phyloP scores from a whole-genome alignment of 2,888 invertebrate genomes.

The Dryadula phaetusa region DNA sequence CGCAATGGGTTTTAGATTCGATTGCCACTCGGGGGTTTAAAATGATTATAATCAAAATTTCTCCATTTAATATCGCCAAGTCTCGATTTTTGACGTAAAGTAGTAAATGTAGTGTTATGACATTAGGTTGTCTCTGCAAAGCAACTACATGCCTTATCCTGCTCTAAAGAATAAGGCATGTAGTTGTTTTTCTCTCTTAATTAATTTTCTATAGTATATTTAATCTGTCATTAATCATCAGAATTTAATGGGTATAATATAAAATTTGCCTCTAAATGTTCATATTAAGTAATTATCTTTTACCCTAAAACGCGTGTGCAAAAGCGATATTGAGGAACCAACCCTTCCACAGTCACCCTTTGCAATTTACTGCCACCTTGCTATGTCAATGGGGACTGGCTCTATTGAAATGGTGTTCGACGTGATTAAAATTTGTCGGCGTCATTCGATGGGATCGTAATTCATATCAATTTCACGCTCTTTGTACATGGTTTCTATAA shows the following conservation, averaged over 20 bases:
- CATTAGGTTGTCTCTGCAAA: too few relatives aligned
- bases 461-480: neutral
- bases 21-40: too few relatives aligned
- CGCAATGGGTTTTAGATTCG: too few relatives aligned
- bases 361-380: constrained; percentile 19
- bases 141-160: too few relatives aligned
- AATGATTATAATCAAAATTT: too few relatives aligned
- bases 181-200: too few relatives aligned
- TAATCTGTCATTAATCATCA: too few relatives aligned
- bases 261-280: neutral
- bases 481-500: neutral
- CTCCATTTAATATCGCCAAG: too few relatives aligned
- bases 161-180: too few relatives aligned
- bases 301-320: neutral
- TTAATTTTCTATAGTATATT: too few relatives aligned
- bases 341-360: constrained; percentile 13
- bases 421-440: constrained; percentile 4
- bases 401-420: constrained; percentile 1
- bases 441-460: neutral
- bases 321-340: constrained; percentile 12
- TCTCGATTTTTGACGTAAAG: too few relatives aligned
- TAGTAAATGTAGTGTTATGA: too few relatives aligned
- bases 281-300: neutral
- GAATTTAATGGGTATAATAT: neutral
- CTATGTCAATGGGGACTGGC: constrained; percentile 11